Evolutionary conservation across 2,797 vertebrate genomes (phyloP).

Genomic region (Notamacropus eugenii): DNA sequence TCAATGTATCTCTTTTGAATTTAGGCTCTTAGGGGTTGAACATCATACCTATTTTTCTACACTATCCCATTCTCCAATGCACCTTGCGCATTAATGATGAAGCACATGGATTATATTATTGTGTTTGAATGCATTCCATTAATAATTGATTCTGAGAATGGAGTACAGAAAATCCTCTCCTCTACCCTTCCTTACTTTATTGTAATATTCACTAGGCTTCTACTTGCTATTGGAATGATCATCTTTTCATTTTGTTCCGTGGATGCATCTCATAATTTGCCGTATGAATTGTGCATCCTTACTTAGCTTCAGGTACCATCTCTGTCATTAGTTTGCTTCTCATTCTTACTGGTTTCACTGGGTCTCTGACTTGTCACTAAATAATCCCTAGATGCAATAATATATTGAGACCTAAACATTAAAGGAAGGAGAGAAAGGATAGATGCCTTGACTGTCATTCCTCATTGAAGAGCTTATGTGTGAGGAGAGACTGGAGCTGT

Average conservation of each 20-base stretch:
- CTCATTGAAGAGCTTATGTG: not conserved
- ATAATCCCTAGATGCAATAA: not conserved
- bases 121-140: not conserved
- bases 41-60: slow-evolving; percentile 1
- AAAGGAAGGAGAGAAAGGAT: not conserved
- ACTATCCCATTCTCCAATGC: not conserved
- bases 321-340: slow-evolving; percentile 21
- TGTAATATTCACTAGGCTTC: not conserved
- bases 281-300: not conserved
- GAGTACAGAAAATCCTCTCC: not conserved
- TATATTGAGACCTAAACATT: not conserved
- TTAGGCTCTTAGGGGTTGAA: slow-evolving; percentile 23
- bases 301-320: slow-evolving; percentile 10
- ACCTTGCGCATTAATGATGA: slow-evolving; percentile 19
- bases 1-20: not conserved
- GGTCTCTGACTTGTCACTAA: slow-evolving; percentile 12
- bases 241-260: not conserved
- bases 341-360: slow-evolving; percentile 21
- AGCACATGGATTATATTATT: not conserved
- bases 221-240: slow-evolving; percentile 4
- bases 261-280: not conserved
- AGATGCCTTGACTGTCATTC: slow-evolving; percentile 8
- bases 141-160: not conserved
- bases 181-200: not conserved
- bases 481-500: not conserved